phyloP scores from a whole-genome alignment of 2,113 vertebrate genomes.

The Poeciliopsis prolifica region DNA sequence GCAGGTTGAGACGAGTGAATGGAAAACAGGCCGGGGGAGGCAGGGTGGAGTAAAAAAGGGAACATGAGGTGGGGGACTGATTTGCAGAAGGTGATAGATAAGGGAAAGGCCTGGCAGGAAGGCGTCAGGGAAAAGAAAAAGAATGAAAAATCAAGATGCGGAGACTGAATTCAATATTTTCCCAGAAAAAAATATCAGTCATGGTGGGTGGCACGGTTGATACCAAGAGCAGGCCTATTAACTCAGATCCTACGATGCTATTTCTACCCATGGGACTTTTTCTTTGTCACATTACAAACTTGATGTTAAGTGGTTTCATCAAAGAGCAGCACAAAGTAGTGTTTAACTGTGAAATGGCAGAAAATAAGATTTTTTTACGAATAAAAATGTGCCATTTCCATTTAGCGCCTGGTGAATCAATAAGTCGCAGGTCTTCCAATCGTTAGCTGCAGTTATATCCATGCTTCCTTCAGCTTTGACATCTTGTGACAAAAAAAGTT shows the following conservation, averaged over 20 bases:
- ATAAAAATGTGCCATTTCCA: no score
- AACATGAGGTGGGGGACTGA: conserved; percentile 18
- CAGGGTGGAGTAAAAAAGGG: conserved; percentile 14
- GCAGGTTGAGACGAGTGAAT: conserved; percentile 13
- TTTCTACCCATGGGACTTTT: neutral
- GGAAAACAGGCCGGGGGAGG: conserved; percentile 5
- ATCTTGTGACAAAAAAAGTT: no score
- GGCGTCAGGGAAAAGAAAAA: conserved; percentile 7
- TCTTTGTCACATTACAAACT: neutral
- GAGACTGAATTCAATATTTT: conserved; percentile 25
- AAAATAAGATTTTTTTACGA: no score
- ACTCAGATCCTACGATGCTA: neutral
- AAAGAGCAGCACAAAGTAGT: no score
- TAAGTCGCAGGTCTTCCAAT: no score
- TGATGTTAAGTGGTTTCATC: no score
- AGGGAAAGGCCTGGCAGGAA: conserved; percentile 12
- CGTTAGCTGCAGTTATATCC: no score
- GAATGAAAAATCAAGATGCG: conserved; percentile 31
- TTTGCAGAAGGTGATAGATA: conserved; percentile 40
- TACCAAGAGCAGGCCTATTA: conserved; percentile 37
- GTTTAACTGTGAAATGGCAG: no score
- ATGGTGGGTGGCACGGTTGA: conserved; percentile 30
- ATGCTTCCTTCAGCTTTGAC: no score
- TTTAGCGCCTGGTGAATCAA: no score
- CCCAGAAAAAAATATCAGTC: conserved; percentile 35